A percentile compares a stretch with the other conserved stretches of the same genome.
These are phyloP conservation scores for Crepidodera aurea DNA, from an alignment of 2,888 invertebrate genomes.

Conservation along the genomic window DNA sequence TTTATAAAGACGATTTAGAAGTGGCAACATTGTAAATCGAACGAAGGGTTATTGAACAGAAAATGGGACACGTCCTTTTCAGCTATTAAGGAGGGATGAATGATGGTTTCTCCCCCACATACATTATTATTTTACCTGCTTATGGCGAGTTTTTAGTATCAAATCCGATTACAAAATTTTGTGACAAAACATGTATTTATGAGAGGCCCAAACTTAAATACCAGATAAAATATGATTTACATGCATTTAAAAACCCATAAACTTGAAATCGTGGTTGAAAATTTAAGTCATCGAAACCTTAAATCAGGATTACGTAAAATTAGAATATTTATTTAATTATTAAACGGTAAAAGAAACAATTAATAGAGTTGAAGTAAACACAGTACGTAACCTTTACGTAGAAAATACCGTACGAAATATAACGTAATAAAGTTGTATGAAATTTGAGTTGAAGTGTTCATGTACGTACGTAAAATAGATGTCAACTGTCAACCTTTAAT, in stretches of 20 bases:
- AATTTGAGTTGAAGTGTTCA: no score
- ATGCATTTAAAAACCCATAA: neutral
- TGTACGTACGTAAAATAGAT: no score
- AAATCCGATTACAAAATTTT: neutral
- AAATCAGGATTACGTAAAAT: no score
- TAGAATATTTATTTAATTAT: no score
- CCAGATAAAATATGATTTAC: slow-evolving; percentile 13
- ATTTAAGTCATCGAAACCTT: no score
- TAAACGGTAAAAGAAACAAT: no score
- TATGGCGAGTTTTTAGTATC: neutral
- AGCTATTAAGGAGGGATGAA: slow-evolving; percentile 10
- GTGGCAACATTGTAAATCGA: slow-evolving; percentile 11
- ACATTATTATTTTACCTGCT: neutral
- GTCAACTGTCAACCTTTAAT: no score
- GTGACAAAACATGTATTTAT: slow-evolving; percentile 4
- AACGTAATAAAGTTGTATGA: no score
- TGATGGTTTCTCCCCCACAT: slow-evolving; percentile 14
- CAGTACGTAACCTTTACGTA: no score
- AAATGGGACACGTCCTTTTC: slow-evolving; percentile 24
- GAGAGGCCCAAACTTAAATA: slow-evolving; percentile 3
- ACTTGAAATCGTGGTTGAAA: neutral
- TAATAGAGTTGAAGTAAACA: no score
- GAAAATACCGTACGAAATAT: no score
- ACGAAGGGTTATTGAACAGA: slow-evolving; percentile 29
- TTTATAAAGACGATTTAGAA: neutral